Evolutionary conservation across 2,797 vertebrate genomes (phyloP).

Genomic region (Pyrrhura leucotis): DNA sequence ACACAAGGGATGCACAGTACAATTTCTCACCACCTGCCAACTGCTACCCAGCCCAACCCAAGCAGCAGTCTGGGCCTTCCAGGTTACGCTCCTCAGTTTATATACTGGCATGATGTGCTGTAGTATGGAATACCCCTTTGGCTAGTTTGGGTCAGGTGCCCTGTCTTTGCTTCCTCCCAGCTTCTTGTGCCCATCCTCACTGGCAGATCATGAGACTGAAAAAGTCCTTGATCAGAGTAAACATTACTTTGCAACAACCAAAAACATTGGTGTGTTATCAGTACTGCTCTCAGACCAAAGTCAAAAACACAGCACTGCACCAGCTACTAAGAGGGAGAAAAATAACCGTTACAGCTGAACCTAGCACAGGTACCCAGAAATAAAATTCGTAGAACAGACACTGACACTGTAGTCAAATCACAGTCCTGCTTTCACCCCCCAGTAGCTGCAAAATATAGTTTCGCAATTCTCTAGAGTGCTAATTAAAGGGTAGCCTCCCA

Average conservation of each 20-base stretch:
- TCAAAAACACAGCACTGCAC: background rate
- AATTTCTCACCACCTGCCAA: background rate
- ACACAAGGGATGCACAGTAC: background rate
- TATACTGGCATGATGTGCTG: background rate
- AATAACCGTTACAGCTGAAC: background rate
- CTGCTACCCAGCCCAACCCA: background rate
- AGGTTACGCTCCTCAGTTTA: background rate
- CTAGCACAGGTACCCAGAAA: background rate
- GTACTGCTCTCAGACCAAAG: background rate
- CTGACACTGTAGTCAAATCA: background rate
- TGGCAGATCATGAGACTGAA: background rate
- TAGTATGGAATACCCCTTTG: background rate
- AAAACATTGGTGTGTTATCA: background rate
- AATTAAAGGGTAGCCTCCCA: background rate
- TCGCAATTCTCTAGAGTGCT: background rate
- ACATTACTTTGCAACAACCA: background rate
- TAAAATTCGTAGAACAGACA: background rate
- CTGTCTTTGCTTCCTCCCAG: background rate
- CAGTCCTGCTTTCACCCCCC: accelerated
- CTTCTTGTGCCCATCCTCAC: background rate
- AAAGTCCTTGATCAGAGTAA: background rate
- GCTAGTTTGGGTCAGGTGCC: background rate
- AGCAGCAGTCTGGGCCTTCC: background rate
- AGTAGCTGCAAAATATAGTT: background rate
- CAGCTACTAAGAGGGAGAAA: background rate